Percentiles rank a stretch among this genome's conserved stretches.
phyloP scores from a whole-genome alignment of 1,140 invertebrate genomes.

The Oryctes rhinoceros region DNA sequence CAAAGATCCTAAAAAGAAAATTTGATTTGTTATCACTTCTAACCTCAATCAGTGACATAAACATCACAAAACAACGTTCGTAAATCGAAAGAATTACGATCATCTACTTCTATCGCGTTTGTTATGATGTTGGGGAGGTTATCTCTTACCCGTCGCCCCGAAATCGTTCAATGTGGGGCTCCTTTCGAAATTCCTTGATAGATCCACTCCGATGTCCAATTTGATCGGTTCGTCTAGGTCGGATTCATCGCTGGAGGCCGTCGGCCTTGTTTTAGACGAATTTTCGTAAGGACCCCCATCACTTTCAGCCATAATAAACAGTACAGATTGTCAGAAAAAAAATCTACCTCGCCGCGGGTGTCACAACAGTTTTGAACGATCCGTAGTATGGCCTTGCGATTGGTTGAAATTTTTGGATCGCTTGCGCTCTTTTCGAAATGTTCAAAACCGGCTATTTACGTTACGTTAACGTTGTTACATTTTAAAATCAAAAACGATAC shows the following conservation, averaged over 20 bases:
- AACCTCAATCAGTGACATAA: not conserved
- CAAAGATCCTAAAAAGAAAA: too few species aligned
- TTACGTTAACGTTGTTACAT: not conserved
- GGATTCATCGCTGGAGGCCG: slow-evolving; percentile 26
- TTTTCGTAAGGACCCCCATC: slow-evolving; percentile 38
- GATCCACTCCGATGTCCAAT: slow-evolving; percentile 39
- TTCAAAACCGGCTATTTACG: not conserved
- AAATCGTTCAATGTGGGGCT: slow-evolving; percentile 12
- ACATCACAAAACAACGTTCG: not conserved
- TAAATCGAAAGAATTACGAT: not conserved
- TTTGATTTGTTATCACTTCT: not conserved
- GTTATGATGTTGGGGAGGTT: not conserved
- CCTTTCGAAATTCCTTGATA: slow-evolving; percentile 28
- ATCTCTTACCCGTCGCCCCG: slow-evolving; percentile 28
- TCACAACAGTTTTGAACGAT: slow-evolving; percentile 13
- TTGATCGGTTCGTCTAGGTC: slow-evolving; percentile 38
- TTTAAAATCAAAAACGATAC: not conserved
- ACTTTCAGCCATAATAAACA: slow-evolving; percentile 44
- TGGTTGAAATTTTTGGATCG: not conserved
- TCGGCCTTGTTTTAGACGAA: not conserved
- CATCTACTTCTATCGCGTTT: not conserved
- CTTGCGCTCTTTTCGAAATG: not conserved
- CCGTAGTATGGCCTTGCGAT: not conserved
- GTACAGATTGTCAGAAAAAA: slow-evolving; percentile 37
- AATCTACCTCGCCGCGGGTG: not conserved